Percentiles rank a stretch among this genome's conserved stretches.
Conservation (phyloP, 2,888 invertebrate species). For the Alloplasta piceator region DNA sequence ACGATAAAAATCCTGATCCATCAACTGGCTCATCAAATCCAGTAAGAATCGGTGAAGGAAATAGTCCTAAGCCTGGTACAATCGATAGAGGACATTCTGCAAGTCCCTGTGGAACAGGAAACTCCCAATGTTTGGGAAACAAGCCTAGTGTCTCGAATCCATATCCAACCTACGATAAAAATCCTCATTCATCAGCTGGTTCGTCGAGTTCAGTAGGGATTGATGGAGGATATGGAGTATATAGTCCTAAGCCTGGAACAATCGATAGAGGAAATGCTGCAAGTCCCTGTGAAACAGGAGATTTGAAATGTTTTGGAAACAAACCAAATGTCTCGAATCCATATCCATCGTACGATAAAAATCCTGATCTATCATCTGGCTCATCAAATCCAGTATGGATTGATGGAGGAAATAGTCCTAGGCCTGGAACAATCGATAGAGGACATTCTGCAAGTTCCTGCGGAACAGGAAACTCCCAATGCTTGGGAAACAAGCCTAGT, state of each 20-base stretch:
- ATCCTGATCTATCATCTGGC: constrained; percentile 17
- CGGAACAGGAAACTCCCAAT: constrained; percentile 10
- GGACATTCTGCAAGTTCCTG: neutral
- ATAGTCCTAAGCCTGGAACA: neutral
- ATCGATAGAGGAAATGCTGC: neutral
- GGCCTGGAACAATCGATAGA: neutral
- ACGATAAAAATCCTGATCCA: neutral
- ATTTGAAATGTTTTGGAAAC: constrained; percentile 9
- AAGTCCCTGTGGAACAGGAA: neutral
- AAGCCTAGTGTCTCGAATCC: constrained; percentile 36
- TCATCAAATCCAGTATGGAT: constrained; percentile 1
- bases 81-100: too few species aligned
- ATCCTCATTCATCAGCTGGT: constrained; percentile 14
- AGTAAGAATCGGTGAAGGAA: neutral
- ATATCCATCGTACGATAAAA: constrained; percentile 12
- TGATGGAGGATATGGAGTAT: neutral
- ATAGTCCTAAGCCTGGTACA: neutral
- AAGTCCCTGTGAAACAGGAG: constrained; percentile 23
- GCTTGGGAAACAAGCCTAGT: neutral
- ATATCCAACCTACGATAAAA: constrained; percentile 12
- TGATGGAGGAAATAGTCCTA: neutral
- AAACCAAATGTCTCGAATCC: constrained; percentile 34
- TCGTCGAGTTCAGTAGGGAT: neutral
- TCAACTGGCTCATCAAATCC: constrained; percentile 9
- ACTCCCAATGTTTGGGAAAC: constrained; percentile 2